These are phyloP conservation scores for Linnaemya tessellans DNA, from an alignment of 2,888 invertebrate genomes.

Conservation along the genomic window DNA sequence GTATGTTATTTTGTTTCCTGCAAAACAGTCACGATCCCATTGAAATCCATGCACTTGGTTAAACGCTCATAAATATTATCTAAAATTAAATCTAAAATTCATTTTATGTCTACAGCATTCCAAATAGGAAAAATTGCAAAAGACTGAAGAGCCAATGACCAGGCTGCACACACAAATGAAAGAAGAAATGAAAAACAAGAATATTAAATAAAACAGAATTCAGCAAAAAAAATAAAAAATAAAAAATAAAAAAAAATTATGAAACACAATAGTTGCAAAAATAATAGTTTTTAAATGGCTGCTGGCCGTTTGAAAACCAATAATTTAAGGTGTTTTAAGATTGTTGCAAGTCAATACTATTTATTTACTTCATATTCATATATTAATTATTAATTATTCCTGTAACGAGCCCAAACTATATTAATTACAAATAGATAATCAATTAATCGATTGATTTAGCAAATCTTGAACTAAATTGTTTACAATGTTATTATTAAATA, in stretches of 20 bases:
- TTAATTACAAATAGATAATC: too few relatives aligned
- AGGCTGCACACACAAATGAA: background rate
- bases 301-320: too few relatives aligned
- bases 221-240: too few relatives aligned
- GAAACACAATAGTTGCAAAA: background rate
- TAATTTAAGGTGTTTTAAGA: too few relatives aligned
- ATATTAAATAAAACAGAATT: slow-evolving; percentile 9
- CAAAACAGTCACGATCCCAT: slow-evolving; percentile 67
- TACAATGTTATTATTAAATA: too few relatives aligned
- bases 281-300: too few relatives aligned
- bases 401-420: too few relatives aligned
- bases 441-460: too few relatives aligned
- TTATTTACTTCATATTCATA: too few relatives aligned
- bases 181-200: slow-evolving; percentile 2
- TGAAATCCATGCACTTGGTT: slow-evolving; percentile 68
- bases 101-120: slow-evolving; percentile 71
- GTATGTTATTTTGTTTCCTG: background rate
- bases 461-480: too few relatives aligned
- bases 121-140: slow-evolving; percentile 62
- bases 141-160: slow-evolving; percentile 48
- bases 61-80: slow-evolving; percentile 73
- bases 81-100: slow-evolving; percentile 73
- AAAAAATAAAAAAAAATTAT: background rate
- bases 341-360: too few relatives aligned
- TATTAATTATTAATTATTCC: too few relatives aligned